These are phyloP conservation scores for Eulemur rufifrons DNA, from an alignment of 2,113 vertebrate species.

Conservation along the genomic window DNA sequence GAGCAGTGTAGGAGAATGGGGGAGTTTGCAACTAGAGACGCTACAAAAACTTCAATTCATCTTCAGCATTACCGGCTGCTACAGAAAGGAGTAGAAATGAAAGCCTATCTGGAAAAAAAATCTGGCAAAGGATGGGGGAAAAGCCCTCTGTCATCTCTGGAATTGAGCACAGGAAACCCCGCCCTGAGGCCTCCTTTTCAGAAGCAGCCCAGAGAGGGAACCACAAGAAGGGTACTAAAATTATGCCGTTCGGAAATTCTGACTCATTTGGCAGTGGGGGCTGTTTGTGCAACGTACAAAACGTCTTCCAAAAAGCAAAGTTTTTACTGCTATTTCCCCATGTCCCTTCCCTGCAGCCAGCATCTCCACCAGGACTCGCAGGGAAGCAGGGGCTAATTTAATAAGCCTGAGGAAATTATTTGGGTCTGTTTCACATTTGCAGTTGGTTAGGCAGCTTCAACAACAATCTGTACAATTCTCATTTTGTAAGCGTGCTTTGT, in stretches of 20 bases:
- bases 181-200: conserved; percentile 40
- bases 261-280: conserved; percentile 50
- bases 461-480: fast-evolving
- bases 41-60: background rate
- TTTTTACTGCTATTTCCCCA: background rate
- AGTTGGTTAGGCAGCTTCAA: background rate
- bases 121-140: conserved; percentile 17
- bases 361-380: fast-evolving
- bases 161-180: conserved; percentile 66
- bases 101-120: background rate
- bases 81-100: background rate
- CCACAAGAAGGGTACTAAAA: conserved; percentile 47
- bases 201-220: conserved; percentile 52
- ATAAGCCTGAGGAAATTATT: background rate
- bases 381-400: background rate
- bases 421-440: background rate
- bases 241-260: conserved; percentile 70
- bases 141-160: conserved; percentile 46
- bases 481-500: background rate
- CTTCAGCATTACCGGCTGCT: background rate
- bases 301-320: background rate
- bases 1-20: background rate
- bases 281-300: background rate
- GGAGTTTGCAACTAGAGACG: background rate
- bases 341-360: background rate